Evolutionary conservation across 2,888 invertebrate genomes (phyloP), one percentile per base, ranked within the genome.

Genomic region (Acheta domesticus): DNA sequence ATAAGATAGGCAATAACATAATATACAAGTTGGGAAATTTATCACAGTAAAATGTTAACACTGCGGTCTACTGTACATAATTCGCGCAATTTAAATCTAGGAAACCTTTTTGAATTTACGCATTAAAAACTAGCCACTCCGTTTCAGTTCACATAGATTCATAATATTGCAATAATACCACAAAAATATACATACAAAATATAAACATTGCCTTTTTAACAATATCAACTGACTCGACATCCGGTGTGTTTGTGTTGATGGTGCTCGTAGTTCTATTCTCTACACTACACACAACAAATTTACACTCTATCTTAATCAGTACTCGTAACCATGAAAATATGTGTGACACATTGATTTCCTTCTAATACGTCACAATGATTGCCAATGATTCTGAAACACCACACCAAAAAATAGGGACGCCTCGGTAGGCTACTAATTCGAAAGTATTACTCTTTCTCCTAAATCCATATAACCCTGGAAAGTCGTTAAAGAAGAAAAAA

Each of bases 41-140:
- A 62, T 62, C 62, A 62, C 62, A 62, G 62, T 62, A 62, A 62
- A 62, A 62, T 62, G 62, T 62, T 62, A 62, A 62, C n/a, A n/a
- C 62, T 62, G 62, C 62, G n/a, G 16, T 19, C 16, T 62, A 62
- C 16, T 62, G n/a, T 62, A 62, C 62, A 62, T n/a, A 62, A 62
- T 62, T 62, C 62, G 62, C 62, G n/a, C n/a, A 62, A 62, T 62
- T 62, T n/a, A 62, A 62, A n/a, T 62, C 62, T 62, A 62, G 62
- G 14, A 19, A 14, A 36, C 4, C n/a, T 62, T 62, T 62, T 62
- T 62, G 62, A n/a, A 19, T 62, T 62, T 62, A 62, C 14, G n/a
- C n/a, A 62, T 62, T 62, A 62, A 62, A 62, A 62, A 62, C 62
- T 62, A 62, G 62, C 62, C 62, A n/a, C n/a, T 62, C n/a, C 16